Percentiles rank a stretch among this genome's conserved stretches.
phyloP scores from a whole-genome alignment of 2,888 invertebrate species.

The Allygus modestus region DNA sequence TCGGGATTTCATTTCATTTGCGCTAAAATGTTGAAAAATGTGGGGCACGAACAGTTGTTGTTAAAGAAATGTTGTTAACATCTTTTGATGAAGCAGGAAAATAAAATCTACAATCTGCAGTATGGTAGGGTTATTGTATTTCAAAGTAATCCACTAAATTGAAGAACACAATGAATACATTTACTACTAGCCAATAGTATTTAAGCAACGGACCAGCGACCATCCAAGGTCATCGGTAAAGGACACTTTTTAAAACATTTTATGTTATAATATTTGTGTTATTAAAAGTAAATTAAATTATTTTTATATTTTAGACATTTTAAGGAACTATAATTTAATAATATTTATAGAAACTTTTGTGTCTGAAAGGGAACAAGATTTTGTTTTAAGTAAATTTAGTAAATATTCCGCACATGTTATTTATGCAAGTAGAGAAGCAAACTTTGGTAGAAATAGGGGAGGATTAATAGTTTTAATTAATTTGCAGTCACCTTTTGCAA shows the following conservation, averaged over 20 bases:
- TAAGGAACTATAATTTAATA: not conserved
- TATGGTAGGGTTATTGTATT: too few relatives aligned
- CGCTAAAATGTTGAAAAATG: too few relatives aligned
- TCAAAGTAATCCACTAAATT: too few relatives aligned
- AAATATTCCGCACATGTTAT: not conserved
- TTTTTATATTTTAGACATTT: not conserved
- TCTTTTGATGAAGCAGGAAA: too few relatives aligned
- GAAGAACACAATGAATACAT: too few relatives aligned
- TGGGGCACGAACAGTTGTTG: too few relatives aligned
- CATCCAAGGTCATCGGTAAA: not conserved
- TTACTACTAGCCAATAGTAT: too few relatives aligned
- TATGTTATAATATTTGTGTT: conserved; percentile 43
- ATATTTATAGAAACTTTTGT: conserved; percentile 34
- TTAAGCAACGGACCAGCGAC: not conserved
- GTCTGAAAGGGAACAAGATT: not conserved
- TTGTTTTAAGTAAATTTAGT: conserved; percentile 16
- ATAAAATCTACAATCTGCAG: too few relatives aligned
- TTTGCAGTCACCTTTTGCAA: not conserved
- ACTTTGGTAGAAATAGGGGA: not conserved
- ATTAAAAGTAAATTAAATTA: conserved; percentile 15
- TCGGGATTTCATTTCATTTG: too few relatives aligned
- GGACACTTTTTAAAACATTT: not conserved
- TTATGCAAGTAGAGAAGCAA: not conserved
- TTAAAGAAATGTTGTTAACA: too few relatives aligned
- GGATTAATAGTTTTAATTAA: not conserved